A percentile compares a stretch with the other conserved stretches of the same genome.
These are phyloP conservation scores for Drosophila neotestacea DNA, from an alignment of 2,888 invertebrate species.

Conservation along the genomic window DNA sequence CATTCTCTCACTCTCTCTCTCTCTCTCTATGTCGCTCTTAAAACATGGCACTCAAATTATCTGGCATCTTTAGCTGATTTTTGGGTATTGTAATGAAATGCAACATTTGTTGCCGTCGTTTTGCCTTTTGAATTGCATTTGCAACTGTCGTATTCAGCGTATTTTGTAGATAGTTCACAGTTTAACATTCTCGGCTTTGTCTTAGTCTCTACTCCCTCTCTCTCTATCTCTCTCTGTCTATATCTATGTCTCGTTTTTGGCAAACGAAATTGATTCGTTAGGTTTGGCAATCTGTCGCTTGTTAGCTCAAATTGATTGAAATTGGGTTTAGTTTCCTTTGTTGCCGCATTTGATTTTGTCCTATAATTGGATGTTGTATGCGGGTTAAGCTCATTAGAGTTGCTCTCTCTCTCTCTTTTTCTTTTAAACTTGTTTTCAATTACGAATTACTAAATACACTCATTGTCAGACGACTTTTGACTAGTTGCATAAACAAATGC, in stretches of 20 bases:
- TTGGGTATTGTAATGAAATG: conserved; percentile 63
- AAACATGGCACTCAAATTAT: conserved; percentile 14
- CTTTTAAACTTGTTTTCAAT: conserved; percentile 1
- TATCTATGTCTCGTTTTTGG: conserved; percentile 11
- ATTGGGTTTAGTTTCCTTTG: conserved; percentile 65
- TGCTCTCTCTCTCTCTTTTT: no score
- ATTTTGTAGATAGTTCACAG: conserved; percentile 28
- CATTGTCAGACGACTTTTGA: neutral
- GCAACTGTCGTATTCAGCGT: conserved; percentile 35
- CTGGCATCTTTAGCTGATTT: conserved; percentile 52
- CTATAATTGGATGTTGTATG: conserved; percentile 43
- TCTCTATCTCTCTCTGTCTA: conserved; percentile 35
- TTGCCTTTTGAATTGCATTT: conserved; percentile 32
- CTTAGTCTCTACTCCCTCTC: conserved; percentile 13
- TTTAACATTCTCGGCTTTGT: conserved; percentile 16
- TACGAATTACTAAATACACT: neutral
- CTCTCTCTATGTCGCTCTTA: neutral
- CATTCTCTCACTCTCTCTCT: neutral
- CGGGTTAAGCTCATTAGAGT: conserved; percentile 53
- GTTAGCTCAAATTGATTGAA: conserved; percentile 76
- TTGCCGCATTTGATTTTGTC: conserved; percentile 46
- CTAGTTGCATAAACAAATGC: neutral
- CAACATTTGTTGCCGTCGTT: conserved; percentile 45
- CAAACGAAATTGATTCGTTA: conserved; percentile 67
- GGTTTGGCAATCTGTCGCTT: conserved; percentile 71